Conservation (phyloP, 1,140 invertebrate species). For the Steinernema feltiae region DNA sequence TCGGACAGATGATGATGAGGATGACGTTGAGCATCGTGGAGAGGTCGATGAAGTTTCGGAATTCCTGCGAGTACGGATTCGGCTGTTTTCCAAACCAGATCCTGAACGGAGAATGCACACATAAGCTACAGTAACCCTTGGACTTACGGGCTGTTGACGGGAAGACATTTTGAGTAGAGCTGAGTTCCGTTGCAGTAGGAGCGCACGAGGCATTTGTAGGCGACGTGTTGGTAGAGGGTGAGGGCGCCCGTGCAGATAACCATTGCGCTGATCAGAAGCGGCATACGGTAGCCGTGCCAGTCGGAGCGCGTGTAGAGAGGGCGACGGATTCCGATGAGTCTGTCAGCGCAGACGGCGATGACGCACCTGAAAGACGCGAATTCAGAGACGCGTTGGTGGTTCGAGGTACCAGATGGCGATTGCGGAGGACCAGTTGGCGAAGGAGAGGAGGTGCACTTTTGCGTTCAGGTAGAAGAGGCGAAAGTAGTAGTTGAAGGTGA, state of each 20-base stretch:
- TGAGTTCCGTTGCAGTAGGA: conserved; percentile 50
- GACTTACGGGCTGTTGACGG: conserved; percentile 45
- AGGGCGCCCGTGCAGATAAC: conserved; percentile 35
- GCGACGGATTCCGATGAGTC: conserved; percentile 47
- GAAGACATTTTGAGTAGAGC: conserved; percentile 50
- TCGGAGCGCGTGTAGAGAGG: conserved; percentile 44
- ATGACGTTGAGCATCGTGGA: conserved; percentile 41
- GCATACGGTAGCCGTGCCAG: conserved; percentile 42
- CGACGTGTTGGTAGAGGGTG: conserved; percentile 49
- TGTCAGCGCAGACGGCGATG: conserved; percentile 53
- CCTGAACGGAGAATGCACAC: conserved; percentile 27
- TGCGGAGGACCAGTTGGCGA: conserved; percentile 55
- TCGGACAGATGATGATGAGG: conserved; percentile 52
- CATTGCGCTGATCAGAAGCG: conserved; percentile 34
- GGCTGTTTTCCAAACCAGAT: conserved; percentile 44
- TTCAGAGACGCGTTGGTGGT: neutral
- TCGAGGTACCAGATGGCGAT: conserved; percentile 52
- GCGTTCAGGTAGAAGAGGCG: conserved; percentile 50
- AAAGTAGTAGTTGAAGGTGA: conserved; percentile 47
- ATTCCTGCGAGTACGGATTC: conserved; percentile 46
- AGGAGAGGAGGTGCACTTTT: conserved; percentile 51
- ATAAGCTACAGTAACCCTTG: neutral
- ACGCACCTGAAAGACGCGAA: conserved; percentile 41
- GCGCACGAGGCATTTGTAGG: conserved; percentile 46
- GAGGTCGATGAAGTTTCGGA: conserved; percentile 41